Percentiles rank a stretch among this genome's conserved stretches.
phyloP scores from a whole-genome alignment of 1,140 invertebrate genomes.

The Eciton burchellii region DNA sequence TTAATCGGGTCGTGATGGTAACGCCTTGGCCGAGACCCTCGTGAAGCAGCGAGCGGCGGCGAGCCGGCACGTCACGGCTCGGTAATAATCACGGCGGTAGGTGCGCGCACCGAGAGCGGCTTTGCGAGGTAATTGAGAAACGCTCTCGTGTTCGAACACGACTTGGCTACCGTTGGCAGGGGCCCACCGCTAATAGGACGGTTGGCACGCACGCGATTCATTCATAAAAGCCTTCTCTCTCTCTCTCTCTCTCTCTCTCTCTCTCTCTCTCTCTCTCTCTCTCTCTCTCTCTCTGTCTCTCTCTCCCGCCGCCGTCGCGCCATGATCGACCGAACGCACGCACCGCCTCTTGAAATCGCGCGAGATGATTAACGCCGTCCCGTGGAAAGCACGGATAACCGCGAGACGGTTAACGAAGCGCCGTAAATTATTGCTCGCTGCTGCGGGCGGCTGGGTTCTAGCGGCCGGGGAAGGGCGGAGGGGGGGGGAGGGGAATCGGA shows the following conservation, averaged over 20 bases:
- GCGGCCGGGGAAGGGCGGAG: not conserved
- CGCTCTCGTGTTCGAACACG: conserved; percentile 73
- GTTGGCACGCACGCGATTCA: conserved; percentile 76
- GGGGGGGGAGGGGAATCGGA: not conserved
- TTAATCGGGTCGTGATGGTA: conserved; percentile 65
- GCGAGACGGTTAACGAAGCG: not conserved
- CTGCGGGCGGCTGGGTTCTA: too few relatives aligned
- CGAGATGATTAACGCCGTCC: conserved; percentile 28
- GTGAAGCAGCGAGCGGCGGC: conserved; percentile 59
- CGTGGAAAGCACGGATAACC: conserved; percentile 6
- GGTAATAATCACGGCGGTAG: conserved; percentile 73
- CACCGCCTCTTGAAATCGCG: conserved; percentile 30
- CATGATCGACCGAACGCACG: conserved; percentile 31
- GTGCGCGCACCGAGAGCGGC: conserved; percentile 60
- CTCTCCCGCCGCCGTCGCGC: not conserved
- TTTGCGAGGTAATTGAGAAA: conserved; percentile 74
- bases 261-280: not conserved
- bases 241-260: conserved; percentile 6
- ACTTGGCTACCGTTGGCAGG: conserved; percentile 69
- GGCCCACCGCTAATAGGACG: conserved; percentile 69
- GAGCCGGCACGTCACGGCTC: conserved; percentile 71
- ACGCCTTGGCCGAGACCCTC: conserved; percentile 71
- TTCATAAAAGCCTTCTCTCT: conserved; percentile 70
- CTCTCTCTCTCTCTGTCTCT: not conserved
- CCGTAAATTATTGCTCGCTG: not conserved